Base-by-base conservation (phyloP, 2,888 invertebrate species). In the Aphidoletes aphidimyza region DNA sequence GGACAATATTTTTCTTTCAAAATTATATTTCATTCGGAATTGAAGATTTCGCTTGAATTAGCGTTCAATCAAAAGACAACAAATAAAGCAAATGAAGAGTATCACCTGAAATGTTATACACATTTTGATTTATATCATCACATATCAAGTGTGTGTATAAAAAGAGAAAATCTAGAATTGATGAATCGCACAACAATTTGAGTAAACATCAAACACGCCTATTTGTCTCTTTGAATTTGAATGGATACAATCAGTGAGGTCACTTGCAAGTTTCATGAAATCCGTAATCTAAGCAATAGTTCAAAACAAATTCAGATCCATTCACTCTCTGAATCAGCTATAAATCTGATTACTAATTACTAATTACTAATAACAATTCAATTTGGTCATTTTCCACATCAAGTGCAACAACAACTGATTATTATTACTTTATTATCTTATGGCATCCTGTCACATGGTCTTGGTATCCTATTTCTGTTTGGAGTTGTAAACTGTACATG, bases 101-200 rank as follows among this genome's bases (percentile, higher is more conserved):
- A n/a, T n/a, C n/a, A n/a, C n/a, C n/a, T n/a, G n/a, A n/a, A n/a
- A n/a, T n/a, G n/a, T n/a, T n/a, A n/a, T n/a, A n/a, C 14, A 42
- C 54, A 54, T 30, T 69, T 69, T 69, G 69, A 69, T 69, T 69
- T 69, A 69, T 69, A 69, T 69, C 69, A 69, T 69, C 69, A 22
- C 17, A 47, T 39, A 39, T 39, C 11, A 8, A 39, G n/a, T 54
- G 30, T 30, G 34, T 11, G 30, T 30, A 34, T 6, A 54, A 69
- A 69, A 69, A 69, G 69, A 69, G 34, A 69, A 69, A 69, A 69
- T 69, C 34, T 69, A 0, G 69, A 26, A 14, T 30, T 69, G 69
- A 69, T 69, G 30, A 69, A 69, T 30, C 30, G 34, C 34, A 2
- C 34, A 30, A 17, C 69, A n/a, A n/a, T n/a, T n/a, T n/a, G n/a